Evolutionary conservation across 2,797 vertebrate species (phyloP), one percentile per base, ranked within the genome.

Genomic region (Orestias chungarensis): DNA sequence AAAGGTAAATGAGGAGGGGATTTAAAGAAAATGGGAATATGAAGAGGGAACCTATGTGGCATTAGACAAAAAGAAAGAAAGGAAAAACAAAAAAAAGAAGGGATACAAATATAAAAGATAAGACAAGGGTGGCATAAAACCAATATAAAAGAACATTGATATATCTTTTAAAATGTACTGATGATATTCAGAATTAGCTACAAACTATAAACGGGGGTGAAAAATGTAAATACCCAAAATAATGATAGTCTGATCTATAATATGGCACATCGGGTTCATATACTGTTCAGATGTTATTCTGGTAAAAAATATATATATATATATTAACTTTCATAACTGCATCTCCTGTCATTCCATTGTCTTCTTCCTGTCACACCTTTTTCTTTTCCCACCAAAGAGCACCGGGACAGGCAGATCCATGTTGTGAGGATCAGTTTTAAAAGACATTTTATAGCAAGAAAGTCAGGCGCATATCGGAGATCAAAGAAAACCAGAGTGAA

Each of bases 401-500:
- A 59, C 50, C 0, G 61, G 82, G 67, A 82, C 83, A 81, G 88
- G 78, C n/a, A 38, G 73, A 82, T 31, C 54, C 76, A 68, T 18
- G 75, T 85, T 76, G 87, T 12, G 54, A 46, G 55, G 82, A 87
- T 85, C 66, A 46, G 68, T 88, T 90, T 79, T 42, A 80, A 88
- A 87, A 87, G 81, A 75, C 71, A 55, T 79, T 80, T 79, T 69
- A 73, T 75, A 86, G 70, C 74, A 87, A 86, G 77, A 74, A 57
- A 68, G 49, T 50, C 64, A 70, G 73, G 65, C 79, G 81, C 43
- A 11, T 73, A 83, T 84, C 76, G 70, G 27, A 84, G 88, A 91
- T 89, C 86, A 82, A 88, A 84, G 83, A 75, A 87, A 84, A 86
- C 85, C 76, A 47, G 75, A 50, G 40, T 42, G 74, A 70, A 85